Conservation (phyloP, 92 coral and sea anemone genomes). For the Epizoanthus scotinus region DNA sequence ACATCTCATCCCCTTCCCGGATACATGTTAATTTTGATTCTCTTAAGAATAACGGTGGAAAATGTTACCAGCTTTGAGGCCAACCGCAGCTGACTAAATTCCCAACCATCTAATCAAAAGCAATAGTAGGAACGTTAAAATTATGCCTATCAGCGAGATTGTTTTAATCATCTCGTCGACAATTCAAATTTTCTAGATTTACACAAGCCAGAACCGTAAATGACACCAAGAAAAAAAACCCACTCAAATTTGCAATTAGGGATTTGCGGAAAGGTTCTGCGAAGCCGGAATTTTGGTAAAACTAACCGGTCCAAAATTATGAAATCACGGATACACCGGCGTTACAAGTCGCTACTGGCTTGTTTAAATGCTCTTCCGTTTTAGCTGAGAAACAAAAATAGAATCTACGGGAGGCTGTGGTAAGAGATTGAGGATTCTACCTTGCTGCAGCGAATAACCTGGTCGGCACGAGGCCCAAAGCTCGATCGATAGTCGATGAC, state of each 20-base stretch:
- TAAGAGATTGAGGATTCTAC: not conserved
- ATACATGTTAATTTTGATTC: not conserved
- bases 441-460: conserved; percentile 25
- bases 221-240: too few species aligned
- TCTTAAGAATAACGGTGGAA: not conserved
- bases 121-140: not conserved
- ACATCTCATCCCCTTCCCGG: not conserved
- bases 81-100: not conserved
- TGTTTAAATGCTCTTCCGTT: too few species aligned
- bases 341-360: too few species aligned
- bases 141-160: not conserved
- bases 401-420: too few species aligned
- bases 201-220: too few species aligned
- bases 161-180: not conserved
- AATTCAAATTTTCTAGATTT: too few species aligned
- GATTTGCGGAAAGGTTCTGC: too few species aligned
- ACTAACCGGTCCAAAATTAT: too few species aligned
- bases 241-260: too few species aligned
- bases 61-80: not conserved
- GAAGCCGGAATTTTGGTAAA: too few species aligned
- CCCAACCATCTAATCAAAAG: not conserved
- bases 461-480: conserved; percentile 4
- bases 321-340: too few species aligned
- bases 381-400: too few species aligned
- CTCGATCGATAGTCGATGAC: conserved; percentile 14